phyloP scores from a whole-genome alignment of 2,888 invertebrate genomes.

The Leptopilina drosophilae region DNA sequence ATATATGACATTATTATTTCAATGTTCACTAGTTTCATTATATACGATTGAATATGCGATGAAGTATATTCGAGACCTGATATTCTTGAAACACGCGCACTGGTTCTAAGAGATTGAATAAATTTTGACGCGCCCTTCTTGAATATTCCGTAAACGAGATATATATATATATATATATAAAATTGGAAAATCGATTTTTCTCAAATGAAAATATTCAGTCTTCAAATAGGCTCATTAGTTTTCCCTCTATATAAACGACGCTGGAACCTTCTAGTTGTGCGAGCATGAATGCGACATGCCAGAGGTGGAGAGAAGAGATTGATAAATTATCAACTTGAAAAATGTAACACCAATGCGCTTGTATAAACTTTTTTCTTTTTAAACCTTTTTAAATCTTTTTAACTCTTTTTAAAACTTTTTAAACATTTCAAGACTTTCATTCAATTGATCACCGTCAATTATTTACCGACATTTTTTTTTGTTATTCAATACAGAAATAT shows the following conservation, averaged over 20 bases:
- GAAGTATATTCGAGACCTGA: constrained; percentile 20
- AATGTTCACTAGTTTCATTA: constrained; percentile 37
- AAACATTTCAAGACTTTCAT: no score
- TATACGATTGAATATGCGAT: constrained; percentile 27
- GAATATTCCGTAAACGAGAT: constrained; percentile 46
- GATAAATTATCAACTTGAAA: constrained; percentile 75
- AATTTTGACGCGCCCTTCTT: constrained; percentile 53
- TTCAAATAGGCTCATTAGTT: constrained; percentile 73
- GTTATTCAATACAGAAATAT: no score
- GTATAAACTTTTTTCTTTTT: constrained; percentile 46
- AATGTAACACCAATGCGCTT: constrained; percentile 70
- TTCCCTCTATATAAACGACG: constrained; percentile 60
- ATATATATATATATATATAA: constrained; percentile 45
- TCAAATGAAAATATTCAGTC: constrained; percentile 66
- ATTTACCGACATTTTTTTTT: no score
- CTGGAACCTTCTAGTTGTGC: constrained; percentile 48
- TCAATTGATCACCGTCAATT: no score
- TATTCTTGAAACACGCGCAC: constrained; percentile 24
- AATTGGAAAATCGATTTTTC: constrained; percentile 67
- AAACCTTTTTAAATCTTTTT: no score
- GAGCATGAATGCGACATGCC: constrained; percentile 47
- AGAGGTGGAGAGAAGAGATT: constrained; percentile 65
- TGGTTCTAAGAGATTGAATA: constrained; percentile 51
- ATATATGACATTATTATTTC: constrained; percentile 29
- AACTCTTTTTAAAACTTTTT: no score